phyloP scores from a whole-genome alignment of 2,888 invertebrate genomes.

The Chymomyza amoena region DNA sequence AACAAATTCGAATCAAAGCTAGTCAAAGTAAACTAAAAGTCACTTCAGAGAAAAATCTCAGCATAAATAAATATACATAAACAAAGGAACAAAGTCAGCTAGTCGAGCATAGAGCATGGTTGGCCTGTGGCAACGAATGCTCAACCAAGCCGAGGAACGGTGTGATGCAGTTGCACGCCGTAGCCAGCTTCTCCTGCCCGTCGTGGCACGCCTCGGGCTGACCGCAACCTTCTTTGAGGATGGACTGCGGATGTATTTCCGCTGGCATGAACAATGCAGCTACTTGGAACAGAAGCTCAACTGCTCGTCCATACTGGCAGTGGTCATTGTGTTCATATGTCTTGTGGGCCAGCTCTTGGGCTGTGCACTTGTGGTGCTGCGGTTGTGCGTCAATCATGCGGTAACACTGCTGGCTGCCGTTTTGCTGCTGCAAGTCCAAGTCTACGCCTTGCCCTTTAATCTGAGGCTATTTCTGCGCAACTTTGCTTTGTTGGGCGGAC shows the following conservation, averaged over 20 bases:
- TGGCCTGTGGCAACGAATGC: conserved; percentile 10
- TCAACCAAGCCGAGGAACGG: conserved; percentile 8
- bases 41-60: neutral
- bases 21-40: neutral
- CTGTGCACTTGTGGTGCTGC: conserved; percentile 15
- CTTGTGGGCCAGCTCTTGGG: conserved; percentile 33
- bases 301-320: conserved; percentile 3
- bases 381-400: conserved; percentile 23
- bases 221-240: conserved; percentile 37
- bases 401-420: conserved; percentile 22
- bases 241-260: conserved; percentile 30
- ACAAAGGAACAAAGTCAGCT: neutral
- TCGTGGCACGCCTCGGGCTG: conserved; percentile 32
- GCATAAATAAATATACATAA: too few relatives aligned
- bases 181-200: conserved; percentile 22
- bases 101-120: neutral
- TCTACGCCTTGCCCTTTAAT: conserved; percentile 10
- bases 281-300: conserved; percentile 25
- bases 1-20: neutral
- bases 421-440: conserved; percentile 26
- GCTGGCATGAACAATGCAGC: conserved; percentile 12
- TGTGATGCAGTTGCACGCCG: conserved; percentile 14
- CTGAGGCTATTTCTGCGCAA: conserved; percentile 24
- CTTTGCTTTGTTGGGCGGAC: conserved; percentile 30
- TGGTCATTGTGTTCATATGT: conserved; percentile 11